Conservation (phyloP, 2,113 vertebrate species). For the Acanthisitta chloris region DNA sequence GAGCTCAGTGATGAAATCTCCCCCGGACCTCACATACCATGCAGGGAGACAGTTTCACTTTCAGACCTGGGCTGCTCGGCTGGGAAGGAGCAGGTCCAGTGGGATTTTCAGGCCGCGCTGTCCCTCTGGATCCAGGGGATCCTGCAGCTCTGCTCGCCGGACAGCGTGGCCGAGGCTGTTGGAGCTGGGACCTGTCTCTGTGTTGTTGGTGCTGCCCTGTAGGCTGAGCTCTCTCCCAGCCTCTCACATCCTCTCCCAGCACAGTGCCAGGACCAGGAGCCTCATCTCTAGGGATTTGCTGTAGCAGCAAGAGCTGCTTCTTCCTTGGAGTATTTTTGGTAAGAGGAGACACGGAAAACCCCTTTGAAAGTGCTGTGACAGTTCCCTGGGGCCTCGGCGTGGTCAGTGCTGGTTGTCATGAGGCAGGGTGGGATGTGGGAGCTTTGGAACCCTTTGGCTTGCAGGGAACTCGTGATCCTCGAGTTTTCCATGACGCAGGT, state of each 20-base stretch:
- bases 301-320: neutral
- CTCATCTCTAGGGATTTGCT: neutral
- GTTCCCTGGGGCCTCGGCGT: neutral
- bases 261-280: neutral
- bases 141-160: rapidly evolving
- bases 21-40: no score
- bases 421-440: neutral
- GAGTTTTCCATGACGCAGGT: no score
- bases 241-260: no score
- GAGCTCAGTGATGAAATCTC: neutral
- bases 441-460: no score
- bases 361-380: rapidly evolving
- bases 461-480: no score
- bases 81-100: rapidly evolving
- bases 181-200: neutral
- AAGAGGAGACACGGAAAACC: neutral
- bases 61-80: neutral
- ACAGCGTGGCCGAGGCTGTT: neutral
- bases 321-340: neutral
- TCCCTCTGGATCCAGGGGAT: neutral
- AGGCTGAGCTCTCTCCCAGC: neutral
- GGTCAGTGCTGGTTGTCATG: neutral
- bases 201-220: neutral
- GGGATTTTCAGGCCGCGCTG: neutral
- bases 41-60: neutral